Percentiles rank a stretch among this genome's conserved stretches.
Conservation (phyloP, 2,113 vertebrate genomes). For the Platichthys flesus region DNA sequence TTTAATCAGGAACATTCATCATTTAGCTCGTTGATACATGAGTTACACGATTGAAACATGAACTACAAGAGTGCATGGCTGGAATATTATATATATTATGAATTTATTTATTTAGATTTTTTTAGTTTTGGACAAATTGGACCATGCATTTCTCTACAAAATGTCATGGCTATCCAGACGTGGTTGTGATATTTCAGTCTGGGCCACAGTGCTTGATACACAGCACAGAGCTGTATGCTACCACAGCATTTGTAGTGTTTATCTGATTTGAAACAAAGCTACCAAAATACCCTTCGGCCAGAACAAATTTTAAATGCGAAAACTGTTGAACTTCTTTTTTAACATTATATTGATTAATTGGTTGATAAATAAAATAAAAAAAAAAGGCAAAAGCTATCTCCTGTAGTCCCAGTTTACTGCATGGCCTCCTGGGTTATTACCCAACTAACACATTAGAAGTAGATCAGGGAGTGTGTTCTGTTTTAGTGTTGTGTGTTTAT, state of each 20-base stretch:
- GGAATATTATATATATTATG: too few species aligned
- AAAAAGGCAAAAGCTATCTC: too few species aligned
- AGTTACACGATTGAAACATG: neutral
- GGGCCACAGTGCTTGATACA: neutral
- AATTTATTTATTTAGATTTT: neutral
- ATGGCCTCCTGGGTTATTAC: neutral
- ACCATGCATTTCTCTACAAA: neutral
- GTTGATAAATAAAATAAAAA: too few species aligned
- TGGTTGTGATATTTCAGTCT: neutral
- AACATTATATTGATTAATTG: too few species aligned
- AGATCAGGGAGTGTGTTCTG: neutral
- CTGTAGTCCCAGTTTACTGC: neutral
- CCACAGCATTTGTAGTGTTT: neutral
- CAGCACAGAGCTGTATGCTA: neutral
- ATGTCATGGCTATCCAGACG: neutral
- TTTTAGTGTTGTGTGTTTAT: neutral
- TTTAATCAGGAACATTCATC: neutral
- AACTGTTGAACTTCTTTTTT: too few species aligned
- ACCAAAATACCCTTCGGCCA: neutral
- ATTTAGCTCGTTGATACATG: neutral
- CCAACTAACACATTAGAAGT: constrained; percentile 21
- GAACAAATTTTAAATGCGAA: too few species aligned
- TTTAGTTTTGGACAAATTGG: neutral
- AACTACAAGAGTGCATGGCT: neutral
- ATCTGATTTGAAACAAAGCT: neutral